phyloP scores from a whole-genome alignment of 2,113 vertebrate species.

The Pao palembangensis region DNA sequence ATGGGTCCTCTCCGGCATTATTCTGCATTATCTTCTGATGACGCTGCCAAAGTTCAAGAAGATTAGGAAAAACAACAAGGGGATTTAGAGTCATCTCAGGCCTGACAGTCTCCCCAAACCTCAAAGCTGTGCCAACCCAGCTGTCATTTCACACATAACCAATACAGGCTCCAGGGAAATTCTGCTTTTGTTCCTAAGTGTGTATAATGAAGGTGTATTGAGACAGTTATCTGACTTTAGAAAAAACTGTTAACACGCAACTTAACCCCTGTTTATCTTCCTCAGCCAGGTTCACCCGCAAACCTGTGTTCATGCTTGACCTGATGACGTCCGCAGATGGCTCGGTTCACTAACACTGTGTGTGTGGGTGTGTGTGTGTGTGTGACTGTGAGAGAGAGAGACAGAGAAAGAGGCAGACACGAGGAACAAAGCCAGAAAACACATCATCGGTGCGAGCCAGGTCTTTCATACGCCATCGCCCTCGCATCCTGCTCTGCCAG shows the following conservation, averaged over 20 bases:
- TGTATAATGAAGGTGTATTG: not conserved
- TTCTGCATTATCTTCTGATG: slow-evolving; percentile 52
- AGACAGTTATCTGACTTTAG: slow-evolving; percentile 13
- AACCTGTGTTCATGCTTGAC: slow-evolving; percentile 54
- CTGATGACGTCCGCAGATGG: slow-evolving; percentile 66
- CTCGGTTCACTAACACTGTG: slow-evolving; percentile 44
- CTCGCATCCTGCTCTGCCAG: slow-evolving; percentile 41
- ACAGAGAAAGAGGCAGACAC: not conserved
- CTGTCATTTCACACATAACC: slow-evolving; percentile 27
- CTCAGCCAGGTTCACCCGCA: slow-evolving; percentile 44
- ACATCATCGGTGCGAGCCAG: slow-evolving; percentile 30
- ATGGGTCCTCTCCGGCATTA: slow-evolving; percentile 47
- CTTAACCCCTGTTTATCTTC: slow-evolving; percentile 59
- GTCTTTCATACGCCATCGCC: slow-evolving; percentile 37
- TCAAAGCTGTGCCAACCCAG: slow-evolving; percentile 10
- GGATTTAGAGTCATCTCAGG: slow-evolving; percentile 46
- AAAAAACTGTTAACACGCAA: slow-evolving; percentile 53
- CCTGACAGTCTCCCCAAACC: slow-evolving; percentile 28
- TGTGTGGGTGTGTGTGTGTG: not conserved
- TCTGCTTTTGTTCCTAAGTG: not conserved
- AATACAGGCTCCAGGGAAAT: slow-evolving; percentile 11
- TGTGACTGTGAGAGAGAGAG: not conserved
- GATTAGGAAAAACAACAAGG: slow-evolving; percentile 62
- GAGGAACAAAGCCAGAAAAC: slow-evolving; percentile 48
- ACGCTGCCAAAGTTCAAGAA: slow-evolving; percentile 59